These are phyloP conservation scores for Abscondita cerata DNA, from an alignment of 2,888 invertebrate genomes.

Conservation along the genomic window DNA sequence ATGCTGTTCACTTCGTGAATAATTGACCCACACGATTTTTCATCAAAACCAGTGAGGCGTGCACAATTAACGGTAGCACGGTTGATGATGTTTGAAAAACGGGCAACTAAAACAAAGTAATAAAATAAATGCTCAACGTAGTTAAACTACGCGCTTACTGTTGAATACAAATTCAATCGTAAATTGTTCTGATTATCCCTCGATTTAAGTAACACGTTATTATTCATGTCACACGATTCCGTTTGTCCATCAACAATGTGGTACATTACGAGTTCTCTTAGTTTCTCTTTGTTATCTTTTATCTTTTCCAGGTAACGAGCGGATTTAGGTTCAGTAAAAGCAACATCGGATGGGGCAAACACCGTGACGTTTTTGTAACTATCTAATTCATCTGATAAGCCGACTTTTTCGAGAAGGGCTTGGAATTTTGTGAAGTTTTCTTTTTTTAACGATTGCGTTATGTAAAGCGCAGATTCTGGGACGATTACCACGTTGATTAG, in stretches of 20 bases:
- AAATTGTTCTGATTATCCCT: constrained; percentile 59
- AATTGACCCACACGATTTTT: constrained; percentile 71
- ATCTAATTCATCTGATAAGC: constrained; percentile 63
- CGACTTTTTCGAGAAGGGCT: constrained; percentile 63
- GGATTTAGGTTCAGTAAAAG: constrained; percentile 62
- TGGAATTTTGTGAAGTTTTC: constrained; percentile 69
- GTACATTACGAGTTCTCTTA: constrained; percentile 67
- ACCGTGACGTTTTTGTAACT: constrained; percentile 67
- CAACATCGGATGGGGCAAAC: constrained; percentile 70
- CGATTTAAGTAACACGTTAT: constrained; percentile 63
- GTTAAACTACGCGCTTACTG: constrained; percentile 55
- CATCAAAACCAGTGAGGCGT: constrained; percentile 65
- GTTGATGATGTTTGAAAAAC: constrained; percentile 65
- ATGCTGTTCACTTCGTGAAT: constrained; percentile 71
- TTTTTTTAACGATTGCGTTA: constrained; percentile 61
- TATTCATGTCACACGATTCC: constrained; percentile 63
- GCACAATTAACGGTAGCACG: constrained; percentile 74
- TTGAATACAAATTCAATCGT: constrained; percentile 67
- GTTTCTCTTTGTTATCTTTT: constrained; percentile 57
- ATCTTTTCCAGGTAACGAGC: constrained; percentile 55
- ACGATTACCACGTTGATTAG: constrained; percentile 70
- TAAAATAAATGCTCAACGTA: not conserved
- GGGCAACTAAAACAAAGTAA: constrained; percentile 56
- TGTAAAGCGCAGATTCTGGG: constrained; percentile 63
- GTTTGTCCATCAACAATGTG: constrained; percentile 67